Percentiles rank a stretch among this genome's conserved stretches.
Conservation (phyloP, 2,797 vertebrate species). For the Intellagama lesueurii region DNA sequence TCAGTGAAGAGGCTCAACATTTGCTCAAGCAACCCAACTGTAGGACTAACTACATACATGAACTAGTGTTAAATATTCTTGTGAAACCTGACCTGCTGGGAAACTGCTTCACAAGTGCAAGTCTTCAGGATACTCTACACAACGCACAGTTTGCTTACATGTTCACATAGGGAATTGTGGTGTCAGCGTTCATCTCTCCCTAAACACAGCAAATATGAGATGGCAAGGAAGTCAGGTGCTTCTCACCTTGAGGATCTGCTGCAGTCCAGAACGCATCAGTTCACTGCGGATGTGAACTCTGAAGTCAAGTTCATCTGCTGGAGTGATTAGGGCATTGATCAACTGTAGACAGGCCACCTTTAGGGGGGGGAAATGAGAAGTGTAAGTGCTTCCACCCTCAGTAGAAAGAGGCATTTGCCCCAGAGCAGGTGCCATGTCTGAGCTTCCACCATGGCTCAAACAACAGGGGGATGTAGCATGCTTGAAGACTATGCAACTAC, state of each 20-base stretch:
- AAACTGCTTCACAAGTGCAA: not conserved
- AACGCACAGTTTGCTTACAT: not conserved
- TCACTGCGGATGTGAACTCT: constrained; percentile 94
- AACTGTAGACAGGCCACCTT: constrained; percentile 87
- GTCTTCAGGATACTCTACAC: not conserved
- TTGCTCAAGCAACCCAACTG: not conserved
- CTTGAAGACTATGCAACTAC: not conserved
- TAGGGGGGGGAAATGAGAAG: not conserved
- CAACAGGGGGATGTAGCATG: not conserved
- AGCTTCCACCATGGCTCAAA: not conserved
- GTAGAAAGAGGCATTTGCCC: not conserved
- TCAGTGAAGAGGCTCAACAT: not conserved
- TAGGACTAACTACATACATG: not conserved
- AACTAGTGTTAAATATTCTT: not conserved
- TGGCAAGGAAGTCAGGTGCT: not conserved
- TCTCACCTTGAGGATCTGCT: constrained; percentile 83
- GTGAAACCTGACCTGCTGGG: not conserved
- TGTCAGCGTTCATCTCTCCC: not conserved
- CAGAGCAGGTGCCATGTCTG: not conserved
- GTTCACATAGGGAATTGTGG: not conserved
- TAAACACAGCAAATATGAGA: not conserved
- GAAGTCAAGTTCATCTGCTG: constrained; percentile 91
- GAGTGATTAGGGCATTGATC: constrained; percentile 92
- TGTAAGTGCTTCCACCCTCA: not conserved
- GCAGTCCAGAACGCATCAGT: constrained; percentile 87